Evolutionary conservation across 2,113 vertebrate species (phyloP).

Genomic region (Neogale vison): DNA sequence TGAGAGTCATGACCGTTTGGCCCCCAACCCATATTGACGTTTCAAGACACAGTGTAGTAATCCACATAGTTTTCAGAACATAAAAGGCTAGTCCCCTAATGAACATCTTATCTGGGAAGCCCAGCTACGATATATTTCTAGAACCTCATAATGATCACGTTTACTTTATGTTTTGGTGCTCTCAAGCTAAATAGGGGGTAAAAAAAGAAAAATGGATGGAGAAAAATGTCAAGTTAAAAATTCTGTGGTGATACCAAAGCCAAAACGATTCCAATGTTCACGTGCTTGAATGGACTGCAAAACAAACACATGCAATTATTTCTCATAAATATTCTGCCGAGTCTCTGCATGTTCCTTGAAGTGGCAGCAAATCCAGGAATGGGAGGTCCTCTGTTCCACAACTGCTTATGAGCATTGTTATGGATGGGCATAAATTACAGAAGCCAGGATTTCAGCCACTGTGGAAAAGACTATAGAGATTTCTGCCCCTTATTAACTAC

Average conservation of each 20-base stretch:
- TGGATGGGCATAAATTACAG: constrained; percentile 70
- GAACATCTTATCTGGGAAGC: constrained; percentile 53
- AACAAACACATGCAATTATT: constrained; percentile 51
- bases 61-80: constrained; percentile 52
- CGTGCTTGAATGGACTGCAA: constrained; percentile 45
- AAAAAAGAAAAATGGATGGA: background rate
- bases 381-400: constrained; percentile 44
- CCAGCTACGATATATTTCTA: constrained; percentile 69
- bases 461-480: constrained; percentile 82
- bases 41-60: background rate
- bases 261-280: background rate
- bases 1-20: constrained; percentile 31
- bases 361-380: constrained; percentile 49
- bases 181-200: constrained; percentile 16
- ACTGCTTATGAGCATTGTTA: constrained; percentile 50
- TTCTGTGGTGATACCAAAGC: constrained; percentile 24
- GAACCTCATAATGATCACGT: constrained; percentile 65
- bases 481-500: constrained; percentile 83
- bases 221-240: constrained; percentile 26
- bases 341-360: constrained; percentile 45
- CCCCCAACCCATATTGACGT: background rate
- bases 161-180: constrained; percentile 48
- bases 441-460: constrained; percentile 80
- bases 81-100: constrained; percentile 65
- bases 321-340: constrained; percentile 63